Evolutionary conservation across 1,140 invertebrate species (phyloP).

Genomic region (Conus ventricosus): DNA sequence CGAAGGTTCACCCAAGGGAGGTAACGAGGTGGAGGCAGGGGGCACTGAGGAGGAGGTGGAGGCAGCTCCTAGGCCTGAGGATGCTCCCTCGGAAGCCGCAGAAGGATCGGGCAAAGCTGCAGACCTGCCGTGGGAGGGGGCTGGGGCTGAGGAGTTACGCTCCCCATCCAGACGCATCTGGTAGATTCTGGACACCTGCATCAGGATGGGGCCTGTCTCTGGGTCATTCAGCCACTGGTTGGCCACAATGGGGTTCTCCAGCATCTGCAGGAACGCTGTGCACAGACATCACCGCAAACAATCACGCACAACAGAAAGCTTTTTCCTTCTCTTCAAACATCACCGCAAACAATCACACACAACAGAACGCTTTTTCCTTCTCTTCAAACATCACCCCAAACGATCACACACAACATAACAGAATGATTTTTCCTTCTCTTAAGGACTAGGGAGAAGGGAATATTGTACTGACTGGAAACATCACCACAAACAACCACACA

Average conservation of each 20-base stretch:
- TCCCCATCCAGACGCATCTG: slow-evolving; percentile 64
- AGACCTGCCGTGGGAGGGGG: not conserved
- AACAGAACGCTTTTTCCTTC: slow-evolving; percentile 22
- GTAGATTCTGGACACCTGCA: slow-evolving; percentile 81
- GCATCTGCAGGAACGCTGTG: slow-evolving; percentile 80
- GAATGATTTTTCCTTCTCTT: not conserved
- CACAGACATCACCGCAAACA: too few relatives aligned
- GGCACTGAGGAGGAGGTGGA: not conserved
- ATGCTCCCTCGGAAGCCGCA: not conserved
- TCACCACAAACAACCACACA: slow-evolving; percentile 33
- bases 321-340: too few relatives aligned
- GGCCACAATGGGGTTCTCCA: slow-evolving; percentile 79
- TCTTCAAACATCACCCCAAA: not conserved
- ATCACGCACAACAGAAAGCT: too few relatives aligned
- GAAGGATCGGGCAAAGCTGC: not conserved
- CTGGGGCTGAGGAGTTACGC: not conserved
- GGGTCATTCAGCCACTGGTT: slow-evolving; percentile 81
- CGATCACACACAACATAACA: slow-evolving; percentile 47
- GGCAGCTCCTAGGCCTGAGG: not conserved
- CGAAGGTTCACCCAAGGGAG: not conserved
- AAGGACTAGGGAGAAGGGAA: too few relatives aligned
- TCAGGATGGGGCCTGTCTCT: slow-evolving; percentile 80
- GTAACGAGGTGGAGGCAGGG: not conserved
- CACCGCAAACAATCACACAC: too few relatives aligned
- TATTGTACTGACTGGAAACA: too few relatives aligned